Base-by-base conservation (phyloP, 2,113 vertebrate genomes). In the Crotalus helleri region DNA sequence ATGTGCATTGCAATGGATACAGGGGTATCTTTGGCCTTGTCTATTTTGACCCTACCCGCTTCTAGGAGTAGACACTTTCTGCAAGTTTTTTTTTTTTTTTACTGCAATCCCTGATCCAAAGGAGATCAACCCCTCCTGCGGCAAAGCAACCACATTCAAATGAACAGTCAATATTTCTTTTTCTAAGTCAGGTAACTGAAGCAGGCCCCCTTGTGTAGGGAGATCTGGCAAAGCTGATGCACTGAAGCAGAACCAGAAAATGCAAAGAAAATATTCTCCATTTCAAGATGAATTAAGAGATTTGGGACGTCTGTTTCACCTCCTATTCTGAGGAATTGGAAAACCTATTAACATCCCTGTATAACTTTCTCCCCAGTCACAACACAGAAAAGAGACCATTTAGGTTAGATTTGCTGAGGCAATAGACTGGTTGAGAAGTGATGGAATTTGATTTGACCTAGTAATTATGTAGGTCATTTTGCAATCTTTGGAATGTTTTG, bases 401-500 rank as follows among this genome's bases (percentile, higher is more conserved):
- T 69, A 53, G 59, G 54, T 23, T 51, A 89, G 23, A 55, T 92
- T 53, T 81, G 86, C 87, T 44, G 13, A 61, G 58, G 86, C 87
- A 92, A 55, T 55, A 33, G 49, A 21, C 87, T 33, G 21, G 91
- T 24, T 51, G 12, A 64, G 91, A 54, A 39, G 86, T 23, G 39
- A 88, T 74, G 86, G 86, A 64, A 92, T 92, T 88, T 92, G 92
- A 64, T 55, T 46, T 92, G 92, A 92, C 92, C 92, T 92, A 89
- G 61, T 24, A 54, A 89, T 92, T 89, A 46, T 89, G 87, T 53
- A 81, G 87, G 92, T 92, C 92, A 92, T 88, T 64, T 57, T 92
- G 61, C 39, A 92, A 61, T 81, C 61, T 54, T 53, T 89, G 87
- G 92, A 92, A 92, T 92, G 92, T 92, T 74, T 91, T 89, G 51